Evolutionary conservation across 2,797 vertebrate species (phyloP).

Genomic region (Melanotaenia parkinsoni): DNA sequence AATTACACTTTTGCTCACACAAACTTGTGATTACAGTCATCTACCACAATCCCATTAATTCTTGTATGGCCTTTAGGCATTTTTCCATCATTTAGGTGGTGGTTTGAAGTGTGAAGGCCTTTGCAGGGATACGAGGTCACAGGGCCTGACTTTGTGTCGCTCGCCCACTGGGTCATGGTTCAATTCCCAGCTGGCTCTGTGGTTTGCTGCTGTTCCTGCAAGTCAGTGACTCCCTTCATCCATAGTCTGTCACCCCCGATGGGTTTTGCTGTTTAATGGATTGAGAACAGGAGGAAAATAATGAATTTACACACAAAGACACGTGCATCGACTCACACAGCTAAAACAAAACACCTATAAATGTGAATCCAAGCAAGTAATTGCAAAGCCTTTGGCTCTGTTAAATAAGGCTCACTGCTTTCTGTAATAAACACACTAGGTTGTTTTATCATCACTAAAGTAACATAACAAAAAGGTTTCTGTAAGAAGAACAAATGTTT

Average conservation of each 20-base stretch:
- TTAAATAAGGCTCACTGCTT: conserved; percentile 48
- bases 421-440: conserved; percentile 52
- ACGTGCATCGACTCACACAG: conserved; percentile 8
- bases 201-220: conserved; percentile 37
- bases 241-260: conserved; percentile 58
- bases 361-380: conserved; percentile 75
- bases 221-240: conserved; percentile 60
- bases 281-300: conserved; percentile 49
- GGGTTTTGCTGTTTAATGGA: conserved; percentile 55
- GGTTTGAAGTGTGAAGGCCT: conserved; percentile 64
- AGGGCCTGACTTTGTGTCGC: conserved; percentile 45
- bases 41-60: conserved; percentile 75
- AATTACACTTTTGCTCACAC: conserved; percentile 75
- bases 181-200: conserved; percentile 58
- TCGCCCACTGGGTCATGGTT: conserved; percentile 58
- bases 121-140: conserved; percentile 62
- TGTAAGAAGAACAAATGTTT: conserved; percentile 38
- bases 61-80: conserved; percentile 72
- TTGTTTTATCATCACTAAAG: conserved; percentile 57
- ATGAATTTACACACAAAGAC: conserved; percentile 37
- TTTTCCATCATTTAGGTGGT: conserved; percentile 77
- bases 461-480: conserved; percentile 47
- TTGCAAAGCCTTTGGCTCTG: conserved; percentile 69
- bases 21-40: conserved; percentile 72
- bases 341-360: conserved; percentile 69